A percentile compares a stretch with the other conserved stretches of the same genome.
These are phyloP conservation scores for Vulpes ferrilata DNA, from an alignment of 2,113 vertebrate species.

Conservation along the genomic window DNA sequence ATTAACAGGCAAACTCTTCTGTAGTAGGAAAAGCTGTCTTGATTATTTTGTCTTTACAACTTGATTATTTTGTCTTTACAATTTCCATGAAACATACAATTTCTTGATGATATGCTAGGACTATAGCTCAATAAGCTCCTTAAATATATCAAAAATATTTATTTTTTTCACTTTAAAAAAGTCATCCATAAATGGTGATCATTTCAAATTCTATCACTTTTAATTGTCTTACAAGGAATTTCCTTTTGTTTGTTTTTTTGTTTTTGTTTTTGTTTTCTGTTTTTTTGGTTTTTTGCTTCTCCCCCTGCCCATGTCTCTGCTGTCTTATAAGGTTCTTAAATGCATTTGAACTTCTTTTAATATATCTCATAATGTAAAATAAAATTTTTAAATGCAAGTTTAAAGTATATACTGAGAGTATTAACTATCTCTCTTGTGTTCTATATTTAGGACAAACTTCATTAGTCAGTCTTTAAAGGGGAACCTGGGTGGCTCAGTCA, in stretches of 20 bases:
- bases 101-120: constrained; percentile 30
- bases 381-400: neutral
- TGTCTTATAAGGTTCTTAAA: neutral
- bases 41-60: constrained; percentile 29
- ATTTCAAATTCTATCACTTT: neutral
- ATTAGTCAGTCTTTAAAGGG: neutral
- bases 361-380: neutral
- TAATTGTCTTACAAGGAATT: neutral
- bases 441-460: neutral
- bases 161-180: constrained; percentile 14
- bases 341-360: neutral
- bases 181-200: neutral
- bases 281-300: no score
- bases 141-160: constrained; percentile 37
- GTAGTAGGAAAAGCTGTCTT: constrained; percentile 7
- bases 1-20: constrained; percentile 12
- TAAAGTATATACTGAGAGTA: neutral
- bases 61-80: constrained; percentile 39
- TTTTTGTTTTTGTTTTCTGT: no score
- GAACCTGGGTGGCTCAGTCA: neutral
- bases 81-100: constrained; percentile 44
- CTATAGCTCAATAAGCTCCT: constrained; percentile 52
- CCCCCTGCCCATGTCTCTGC: no score
- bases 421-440: neutral
- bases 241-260: neutral